These are phyloP conservation scores for Rhopalosiphum maidis DNA, from an alignment of 1,140 invertebrate species.

Conservation along the genomic window DNA sequence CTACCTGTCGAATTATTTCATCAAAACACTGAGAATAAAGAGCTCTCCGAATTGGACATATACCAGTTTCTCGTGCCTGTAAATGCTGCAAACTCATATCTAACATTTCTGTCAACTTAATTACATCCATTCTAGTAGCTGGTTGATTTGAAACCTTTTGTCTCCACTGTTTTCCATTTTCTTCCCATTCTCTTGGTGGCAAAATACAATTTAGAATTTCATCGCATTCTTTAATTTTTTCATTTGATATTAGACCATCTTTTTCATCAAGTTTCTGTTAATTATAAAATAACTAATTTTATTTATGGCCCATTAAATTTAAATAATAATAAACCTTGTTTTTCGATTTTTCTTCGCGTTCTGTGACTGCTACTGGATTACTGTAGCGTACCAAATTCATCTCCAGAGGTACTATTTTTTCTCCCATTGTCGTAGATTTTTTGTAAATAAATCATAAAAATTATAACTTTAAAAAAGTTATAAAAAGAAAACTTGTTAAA, in stretches of 20 bases:
- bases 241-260: constrained; percentile 61
- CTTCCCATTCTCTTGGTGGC: constrained; percentile 93
- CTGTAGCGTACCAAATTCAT: constrained; percentile 57
- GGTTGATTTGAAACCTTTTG: constrained; percentile 93
- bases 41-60: constrained; percentile 92
- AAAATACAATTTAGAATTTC: constrained; percentile 96
- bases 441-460: background rate
- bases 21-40: constrained; percentile 97
- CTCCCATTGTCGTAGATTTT: background rate
- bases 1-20: constrained; percentile 64
- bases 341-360: constrained; percentile 42
- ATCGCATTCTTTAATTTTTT: constrained; percentile 78
- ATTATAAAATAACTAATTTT: background rate
- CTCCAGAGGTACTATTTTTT: constrained; percentile 50
- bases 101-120: constrained; percentile 93
- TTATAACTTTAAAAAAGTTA: background rate
- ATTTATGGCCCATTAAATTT: background rate
- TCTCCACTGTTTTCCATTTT: constrained; percentile 84
- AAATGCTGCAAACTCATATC: constrained; percentile 89
- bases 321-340: background rate
- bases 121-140: constrained; percentile 91
- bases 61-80: constrained; percentile 94
- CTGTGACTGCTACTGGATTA: constrained; percentile 54
- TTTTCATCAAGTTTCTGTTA: constrained; percentile 61
- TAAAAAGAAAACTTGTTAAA: background rate